phyloP scores from a whole-genome alignment of 2,797 vertebrate species.

The Oryzias dopingdopingensis region DNA sequence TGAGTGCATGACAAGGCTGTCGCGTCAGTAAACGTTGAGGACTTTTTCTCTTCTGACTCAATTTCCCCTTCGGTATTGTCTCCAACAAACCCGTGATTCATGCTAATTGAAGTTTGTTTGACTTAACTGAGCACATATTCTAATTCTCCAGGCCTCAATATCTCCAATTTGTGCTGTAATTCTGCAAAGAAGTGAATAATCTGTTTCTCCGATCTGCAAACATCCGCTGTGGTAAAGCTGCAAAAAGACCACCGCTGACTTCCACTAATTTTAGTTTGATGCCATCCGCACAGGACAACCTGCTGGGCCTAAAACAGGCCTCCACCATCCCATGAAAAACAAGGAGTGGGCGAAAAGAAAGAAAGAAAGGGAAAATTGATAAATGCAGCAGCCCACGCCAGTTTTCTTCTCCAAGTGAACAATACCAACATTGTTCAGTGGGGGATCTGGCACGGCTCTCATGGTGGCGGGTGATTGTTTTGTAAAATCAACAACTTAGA shows the following conservation, averaged over 20 bases:
- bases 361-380: slow-evolving; percentile 74
- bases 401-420: slow-evolving; percentile 80
- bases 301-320: slow-evolving; percentile 79
- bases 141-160: too few species aligned
- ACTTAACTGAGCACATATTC: too few species aligned
- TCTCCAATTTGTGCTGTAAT: slow-evolving; percentile 17
- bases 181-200: slow-evolving; percentile 1
- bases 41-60: slow-evolving; percentile 29
- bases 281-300: slow-evolving; percentile 72
- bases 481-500: slow-evolving; percentile 78
- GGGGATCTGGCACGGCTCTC: slow-evolving; percentile 74
- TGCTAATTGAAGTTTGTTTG: too few species aligned
- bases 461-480: slow-evolving; percentile 70
- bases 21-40: slow-evolving; percentile 39
- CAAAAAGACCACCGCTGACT: slow-evolving; percentile 64
- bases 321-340: slow-evolving; percentile 74
- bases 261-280: slow-evolving; percentile 79
- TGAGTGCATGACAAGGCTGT: slow-evolving; percentile 56
- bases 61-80: not conserved
- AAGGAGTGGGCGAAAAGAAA: slow-evolving; percentile 78
- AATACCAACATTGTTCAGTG: slow-evolving; percentile 82
- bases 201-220: slow-evolving; percentile 54
- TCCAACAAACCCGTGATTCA: too few species aligned
- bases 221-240: slow-evolving; percentile 59
- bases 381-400: slow-evolving; percentile 77